These are phyloP conservation scores for Liodrosophila aerea DNA, from an alignment of 2,888 invertebrate genomes.

Conservation along the genomic window DNA sequence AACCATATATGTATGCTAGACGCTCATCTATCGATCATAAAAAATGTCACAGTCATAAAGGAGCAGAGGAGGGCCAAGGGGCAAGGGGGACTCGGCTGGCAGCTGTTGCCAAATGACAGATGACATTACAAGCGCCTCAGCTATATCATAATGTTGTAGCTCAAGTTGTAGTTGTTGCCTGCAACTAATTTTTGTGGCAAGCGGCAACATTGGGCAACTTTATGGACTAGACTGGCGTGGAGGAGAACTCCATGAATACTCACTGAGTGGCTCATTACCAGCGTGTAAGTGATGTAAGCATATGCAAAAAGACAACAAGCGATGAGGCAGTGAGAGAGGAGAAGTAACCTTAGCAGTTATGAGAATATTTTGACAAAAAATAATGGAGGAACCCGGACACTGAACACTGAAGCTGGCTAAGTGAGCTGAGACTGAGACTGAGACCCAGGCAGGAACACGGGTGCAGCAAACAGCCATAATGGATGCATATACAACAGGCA, in stretches of 20 bases:
- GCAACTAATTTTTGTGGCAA: slow-evolving; percentile 65
- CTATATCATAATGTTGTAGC: not conserved
- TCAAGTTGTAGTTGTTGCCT: slow-evolving; percentile 47
- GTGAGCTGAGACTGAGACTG: slow-evolving; percentile 25
- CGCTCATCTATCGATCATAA: slow-evolving; percentile 60
- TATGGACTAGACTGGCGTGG: slow-evolving; percentile 33
- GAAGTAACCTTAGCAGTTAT: slow-evolving; percentile 46
- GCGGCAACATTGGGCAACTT: slow-evolving; percentile 34
- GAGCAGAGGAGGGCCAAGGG: not conserved
- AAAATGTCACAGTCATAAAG: slow-evolving; percentile 18
- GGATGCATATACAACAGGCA: slow-evolving; percentile 59
- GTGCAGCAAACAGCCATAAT: slow-evolving; percentile 68
- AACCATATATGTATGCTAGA: slow-evolving; percentile 64
- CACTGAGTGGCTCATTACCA: slow-evolving; percentile 57
- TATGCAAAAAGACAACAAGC: slow-evolving; percentile 43
- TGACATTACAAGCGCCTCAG: slow-evolving; percentile 66
- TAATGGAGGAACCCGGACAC: not conserved
- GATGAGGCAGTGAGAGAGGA: slow-evolving; percentile 6
- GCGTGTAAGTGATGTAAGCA: slow-evolving; percentile 54
- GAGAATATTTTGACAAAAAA: slow-evolving; percentile 26
- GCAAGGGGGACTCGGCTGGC: not conserved
- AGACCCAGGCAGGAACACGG: slow-evolving; percentile 18
- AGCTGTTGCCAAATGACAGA: slow-evolving; percentile 71
- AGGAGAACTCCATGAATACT: slow-evolving; percentile 19
- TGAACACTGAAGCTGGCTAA: slow-evolving; percentile 8